These are phyloP conservation scores for Yponomeuta cagnagella DNA, from an alignment of 2,888 invertebrate genomes.

Conservation along the genomic window DNA sequence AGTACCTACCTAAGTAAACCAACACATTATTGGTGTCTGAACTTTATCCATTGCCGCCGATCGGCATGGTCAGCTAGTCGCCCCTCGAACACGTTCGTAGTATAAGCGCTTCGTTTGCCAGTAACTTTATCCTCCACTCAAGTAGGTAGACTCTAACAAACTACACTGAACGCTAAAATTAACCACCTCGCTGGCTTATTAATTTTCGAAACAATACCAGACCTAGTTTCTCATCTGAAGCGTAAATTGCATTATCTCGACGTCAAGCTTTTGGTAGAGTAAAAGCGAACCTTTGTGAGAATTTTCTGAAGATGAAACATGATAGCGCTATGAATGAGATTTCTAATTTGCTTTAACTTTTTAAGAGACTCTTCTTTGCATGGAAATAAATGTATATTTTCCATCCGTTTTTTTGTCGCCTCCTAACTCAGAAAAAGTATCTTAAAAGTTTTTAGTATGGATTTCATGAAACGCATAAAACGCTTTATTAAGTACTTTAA, in stretches of 20 bases:
- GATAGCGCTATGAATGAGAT: conserved; percentile 6
- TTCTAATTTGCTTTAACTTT: background rate
- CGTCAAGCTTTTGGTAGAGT: background rate
- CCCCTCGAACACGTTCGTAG: conserved; percentile 43
- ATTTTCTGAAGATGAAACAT: conserved; percentile 16
- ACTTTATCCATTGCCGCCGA: conserved; percentile 41
- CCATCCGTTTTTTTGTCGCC: too few species aligned
- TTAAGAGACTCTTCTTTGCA: background rate
- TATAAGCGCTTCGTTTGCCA: conserved; percentile 27
- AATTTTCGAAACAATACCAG: conserved; percentile 4
- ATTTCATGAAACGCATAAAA: too few species aligned
- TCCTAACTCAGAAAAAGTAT: too few species aligned
- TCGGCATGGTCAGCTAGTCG: conserved; percentile 29
- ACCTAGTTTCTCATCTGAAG: background rate
- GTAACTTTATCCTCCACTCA: conserved; percentile 18
- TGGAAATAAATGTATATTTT: too few species aligned
- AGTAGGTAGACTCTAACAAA: background rate
- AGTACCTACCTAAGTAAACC: background rate
- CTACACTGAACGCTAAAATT: background rate
- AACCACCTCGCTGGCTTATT: background rate
- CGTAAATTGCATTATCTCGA: conserved; percentile 3
- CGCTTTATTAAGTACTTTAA: too few species aligned
- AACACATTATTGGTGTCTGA: background rate
- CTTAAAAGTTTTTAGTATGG: too few species aligned
- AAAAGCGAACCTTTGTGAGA: conserved; percentile 16